Conservation (phyloP, 2,113 vertebrate species). For the Gobiocypris rarus region DNA sequence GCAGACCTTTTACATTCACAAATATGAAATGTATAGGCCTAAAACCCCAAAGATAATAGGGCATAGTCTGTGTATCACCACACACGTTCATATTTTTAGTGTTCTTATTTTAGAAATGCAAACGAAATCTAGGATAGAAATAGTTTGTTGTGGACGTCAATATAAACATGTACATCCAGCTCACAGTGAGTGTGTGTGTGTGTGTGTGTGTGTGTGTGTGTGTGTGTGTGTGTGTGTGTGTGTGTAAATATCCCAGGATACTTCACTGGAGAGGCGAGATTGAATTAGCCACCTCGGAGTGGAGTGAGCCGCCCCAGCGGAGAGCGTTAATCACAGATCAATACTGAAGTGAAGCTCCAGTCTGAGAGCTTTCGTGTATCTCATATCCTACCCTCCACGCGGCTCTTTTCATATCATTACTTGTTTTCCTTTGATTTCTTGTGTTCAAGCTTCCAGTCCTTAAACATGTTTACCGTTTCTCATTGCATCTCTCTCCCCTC, state of each 20-base stretch:
- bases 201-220: not conserved
- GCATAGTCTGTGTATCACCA: too few species aligned
- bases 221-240: not conserved
- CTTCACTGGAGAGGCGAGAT: conserved; percentile 49
- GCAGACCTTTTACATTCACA: too few species aligned
- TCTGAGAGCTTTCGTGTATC: conserved; percentile 49
- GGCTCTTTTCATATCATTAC: conserved; percentile 37
- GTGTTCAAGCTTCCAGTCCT: conserved; percentile 45
- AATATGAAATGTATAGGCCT: too few species aligned
- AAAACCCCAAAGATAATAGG: too few species aligned
- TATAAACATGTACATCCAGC: not conserved
- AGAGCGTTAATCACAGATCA: conserved; percentile 73
- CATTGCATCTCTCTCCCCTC: conserved; percentile 25
- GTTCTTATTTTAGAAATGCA: too few species aligned
- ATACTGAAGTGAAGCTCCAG: conserved; percentile 63
- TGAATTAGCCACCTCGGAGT: conserved; percentile 53
- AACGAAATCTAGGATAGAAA: too few species aligned
- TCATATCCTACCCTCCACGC: conserved; percentile 29
- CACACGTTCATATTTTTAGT: too few species aligned
- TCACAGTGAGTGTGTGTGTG: not conserved
- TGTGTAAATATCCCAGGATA: conserved; percentile 23
- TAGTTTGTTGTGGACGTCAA: too few species aligned
- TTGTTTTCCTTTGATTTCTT: conserved; percentile 59
- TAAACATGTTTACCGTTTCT: not conserved
- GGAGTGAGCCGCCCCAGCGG: conserved; percentile 53